These are phyloP conservation scores for Leptocoma aspasia DNA, from an alignment of 2,113 vertebrate genomes.

Conservation along the genomic window DNA sequence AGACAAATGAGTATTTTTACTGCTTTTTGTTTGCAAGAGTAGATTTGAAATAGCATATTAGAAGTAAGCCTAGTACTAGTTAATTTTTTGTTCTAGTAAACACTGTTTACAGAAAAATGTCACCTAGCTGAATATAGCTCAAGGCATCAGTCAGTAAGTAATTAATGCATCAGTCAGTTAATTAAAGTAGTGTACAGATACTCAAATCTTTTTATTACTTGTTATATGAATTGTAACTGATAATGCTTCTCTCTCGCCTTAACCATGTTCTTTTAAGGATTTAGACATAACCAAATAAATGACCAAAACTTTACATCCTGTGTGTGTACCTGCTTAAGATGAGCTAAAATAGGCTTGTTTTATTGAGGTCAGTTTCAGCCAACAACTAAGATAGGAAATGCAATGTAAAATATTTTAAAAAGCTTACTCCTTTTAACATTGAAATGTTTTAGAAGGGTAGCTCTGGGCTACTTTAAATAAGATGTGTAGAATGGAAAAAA, in stretches of 20 bases:
- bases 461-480: background rate
- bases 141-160: constrained; percentile 54
- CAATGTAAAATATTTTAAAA: background rate
- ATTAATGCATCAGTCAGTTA: background rate
- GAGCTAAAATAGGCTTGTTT: background rate
- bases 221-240: constrained; percentile 60
- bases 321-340: background rate
- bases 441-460: background rate
- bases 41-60: background rate
- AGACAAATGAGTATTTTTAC: constrained; percentile 58
- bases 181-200: constrained; percentile 49
- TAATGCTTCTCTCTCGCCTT: constrained; percentile 74
- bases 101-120: constrained; percentile 41
- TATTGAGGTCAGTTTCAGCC: background rate
- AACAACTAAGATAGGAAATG: background rate
- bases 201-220: constrained; percentile 52
- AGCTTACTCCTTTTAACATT: background rate
- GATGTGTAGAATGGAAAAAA: background rate
- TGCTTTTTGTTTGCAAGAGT: constrained; percentile 47
- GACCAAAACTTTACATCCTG: background rate
- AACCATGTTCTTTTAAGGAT: constrained; percentile 63
- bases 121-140: constrained; percentile 17
- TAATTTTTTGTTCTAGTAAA: constrained; percentile 36
- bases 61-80: constrained; percentile 35
- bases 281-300: constrained; percentile 67